Conservation (phyloP, 1,140 invertebrate species). For the Drosophila nigrodunni region DNA sequence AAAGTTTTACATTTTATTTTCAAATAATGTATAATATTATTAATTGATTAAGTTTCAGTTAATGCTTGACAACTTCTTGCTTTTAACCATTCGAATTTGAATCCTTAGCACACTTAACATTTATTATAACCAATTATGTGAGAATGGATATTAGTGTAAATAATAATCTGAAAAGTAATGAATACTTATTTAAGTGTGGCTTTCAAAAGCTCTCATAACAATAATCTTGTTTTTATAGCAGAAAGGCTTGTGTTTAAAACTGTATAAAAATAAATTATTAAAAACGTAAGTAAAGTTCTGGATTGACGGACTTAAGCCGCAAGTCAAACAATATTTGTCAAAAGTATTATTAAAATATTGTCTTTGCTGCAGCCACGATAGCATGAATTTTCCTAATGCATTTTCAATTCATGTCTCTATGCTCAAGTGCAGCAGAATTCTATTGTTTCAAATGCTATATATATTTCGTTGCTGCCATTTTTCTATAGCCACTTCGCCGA, state of each 20-base stretch:
- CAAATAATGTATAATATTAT: no score
- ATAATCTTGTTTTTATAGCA: no score
- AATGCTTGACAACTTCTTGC: no score
- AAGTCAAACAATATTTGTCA: neutral
- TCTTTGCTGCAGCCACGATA: neutral
- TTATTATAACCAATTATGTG: no score
- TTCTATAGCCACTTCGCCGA: conserved; percentile 2
- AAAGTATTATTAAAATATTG: conserved; percentile 11
- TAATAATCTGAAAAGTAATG: no score
- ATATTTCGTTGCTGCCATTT: neutral
- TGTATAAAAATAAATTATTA: neutral
- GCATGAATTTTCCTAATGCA: neutral
- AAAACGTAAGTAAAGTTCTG: neutral
- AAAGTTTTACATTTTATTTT: no score
- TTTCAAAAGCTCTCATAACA: no score
- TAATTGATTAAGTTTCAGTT: no score
- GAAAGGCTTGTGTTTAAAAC: neutral
- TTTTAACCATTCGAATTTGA: no score
- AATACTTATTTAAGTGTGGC: neutral
- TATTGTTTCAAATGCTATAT: neutral
- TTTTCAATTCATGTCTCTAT: neutral
- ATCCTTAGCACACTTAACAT: no score
- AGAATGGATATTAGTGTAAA: no score
- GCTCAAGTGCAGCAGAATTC: conserved; percentile 10
- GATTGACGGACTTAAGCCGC: no score